A percentile compares a stretch with the other conserved stretches of the same genome.
Conservation (phyloP, 2,113 vertebrate genomes). For the Protobothrops mucrosquamatus region DNA sequence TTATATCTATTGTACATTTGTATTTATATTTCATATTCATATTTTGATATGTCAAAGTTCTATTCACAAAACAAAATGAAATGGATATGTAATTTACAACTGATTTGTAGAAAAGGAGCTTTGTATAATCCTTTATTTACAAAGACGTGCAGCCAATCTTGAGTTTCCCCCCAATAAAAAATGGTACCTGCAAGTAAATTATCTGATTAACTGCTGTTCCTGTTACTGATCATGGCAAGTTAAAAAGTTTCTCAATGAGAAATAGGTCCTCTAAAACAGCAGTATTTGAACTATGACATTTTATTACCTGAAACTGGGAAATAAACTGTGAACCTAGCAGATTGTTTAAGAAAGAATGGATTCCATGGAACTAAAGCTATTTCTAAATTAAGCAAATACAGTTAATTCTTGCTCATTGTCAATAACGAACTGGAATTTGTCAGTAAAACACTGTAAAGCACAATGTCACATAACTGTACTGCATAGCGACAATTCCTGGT, state of each 20-base stretch:
- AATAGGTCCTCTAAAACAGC: not conserved
- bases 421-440: not conserved
- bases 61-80: not conserved
- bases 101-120: not conserved
- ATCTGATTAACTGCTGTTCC: not conserved
- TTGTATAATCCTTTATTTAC: not conserved
- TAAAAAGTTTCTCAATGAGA: not conserved
- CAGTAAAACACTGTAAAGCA: not conserved
- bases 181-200: not conserved
- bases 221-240: not conserved
- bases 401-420: not conserved
- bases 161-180: not conserved
- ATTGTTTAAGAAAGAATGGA: not conserved
- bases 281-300: not conserved
- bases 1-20: not conserved
- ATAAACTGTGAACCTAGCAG: not conserved
- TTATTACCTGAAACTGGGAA: not conserved
- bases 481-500: not conserved
- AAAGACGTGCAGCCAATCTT: not conserved
- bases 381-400: not conserved
- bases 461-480: not conserved
- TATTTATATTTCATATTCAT: not conserved
- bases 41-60: not conserved
- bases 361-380: not conserved
- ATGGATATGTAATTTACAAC: not conserved